phyloP scores from a whole-genome alignment of 2,797 vertebrate species.

The Dendrocincla fuliginosa region DNA sequence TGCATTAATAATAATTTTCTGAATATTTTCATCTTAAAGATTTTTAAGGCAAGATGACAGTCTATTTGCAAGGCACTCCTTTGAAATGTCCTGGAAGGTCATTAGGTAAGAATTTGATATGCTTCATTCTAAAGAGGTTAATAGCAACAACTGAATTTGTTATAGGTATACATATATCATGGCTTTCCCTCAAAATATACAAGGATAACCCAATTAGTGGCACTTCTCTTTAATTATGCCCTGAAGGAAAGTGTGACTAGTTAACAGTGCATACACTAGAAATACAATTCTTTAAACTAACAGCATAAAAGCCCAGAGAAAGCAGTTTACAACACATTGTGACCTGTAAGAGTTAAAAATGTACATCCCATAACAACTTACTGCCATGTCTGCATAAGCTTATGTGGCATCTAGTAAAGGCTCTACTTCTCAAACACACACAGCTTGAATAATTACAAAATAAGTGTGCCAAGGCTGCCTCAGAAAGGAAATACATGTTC shows the following conservation, averaged over 20 bases:
- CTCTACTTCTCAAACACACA: conserved; percentile 59
- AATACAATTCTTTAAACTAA: not conserved
- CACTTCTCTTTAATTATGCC: not conserved
- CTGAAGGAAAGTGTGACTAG: not conserved
- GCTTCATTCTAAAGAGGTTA: not conserved
- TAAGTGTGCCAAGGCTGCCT: conserved; percentile 73
- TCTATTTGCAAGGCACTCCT: not conserved
- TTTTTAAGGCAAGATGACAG: not conserved
- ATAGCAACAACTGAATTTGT: not conserved
- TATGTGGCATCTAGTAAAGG: not conserved
- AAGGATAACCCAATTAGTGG: not conserved
- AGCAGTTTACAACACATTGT: not conserved
- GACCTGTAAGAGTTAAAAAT: not conserved
- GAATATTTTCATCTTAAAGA: not conserved
- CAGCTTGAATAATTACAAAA: conserved; percentile 71
- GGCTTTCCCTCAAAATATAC: not conserved
- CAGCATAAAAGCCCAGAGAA: not conserved
- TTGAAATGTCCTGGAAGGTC: not conserved
- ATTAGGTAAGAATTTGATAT: not conserved
- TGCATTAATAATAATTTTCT: not conserved
- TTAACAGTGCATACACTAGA: not conserved
- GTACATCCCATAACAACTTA: not conserved
- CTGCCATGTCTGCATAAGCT: not conserved
- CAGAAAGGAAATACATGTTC: conserved; percentile 56
- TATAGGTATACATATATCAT: not conserved